These are phyloP conservation scores for Zaprionus davidi DNA, from an alignment of 1,140 invertebrate species.

Conservation along the genomic window DNA sequence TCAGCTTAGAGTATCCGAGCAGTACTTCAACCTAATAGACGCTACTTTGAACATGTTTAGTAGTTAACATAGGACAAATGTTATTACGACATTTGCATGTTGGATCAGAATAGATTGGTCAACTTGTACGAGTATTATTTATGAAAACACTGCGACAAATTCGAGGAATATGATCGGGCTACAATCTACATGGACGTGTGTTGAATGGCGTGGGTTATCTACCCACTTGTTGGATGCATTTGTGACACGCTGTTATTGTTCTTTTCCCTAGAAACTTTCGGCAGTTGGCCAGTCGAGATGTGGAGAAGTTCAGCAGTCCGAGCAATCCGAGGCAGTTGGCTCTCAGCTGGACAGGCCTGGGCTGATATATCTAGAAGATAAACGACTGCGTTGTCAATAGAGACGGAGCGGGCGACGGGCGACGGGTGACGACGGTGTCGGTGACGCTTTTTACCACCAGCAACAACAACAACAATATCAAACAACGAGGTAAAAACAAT, in stretches of 20 bases:
- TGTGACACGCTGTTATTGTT: constrained; percentile 45
- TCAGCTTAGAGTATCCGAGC: too few relatives aligned
- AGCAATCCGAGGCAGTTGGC: constrained; percentile 1
- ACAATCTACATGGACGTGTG: not conserved
- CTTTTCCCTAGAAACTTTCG: constrained; percentile 44
- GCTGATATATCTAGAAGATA: constrained; percentile 62
- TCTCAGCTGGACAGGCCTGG: constrained; percentile 47
- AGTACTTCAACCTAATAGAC: too few relatives aligned
- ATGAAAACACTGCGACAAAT: not conserved
- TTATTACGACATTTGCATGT: too few relatives aligned
- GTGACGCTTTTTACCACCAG: constrained; percentile 32
- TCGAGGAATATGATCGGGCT: not conserved
- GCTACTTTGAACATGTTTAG: too few relatives aligned
- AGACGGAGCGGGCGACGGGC: not conserved
- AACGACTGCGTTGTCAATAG: constrained; percentile 51
- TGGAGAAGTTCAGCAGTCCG: constrained; percentile 12
- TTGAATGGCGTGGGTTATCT: constrained; percentile 7
- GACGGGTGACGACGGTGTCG: constrained; percentile 26
- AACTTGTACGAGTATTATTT: not conserved
- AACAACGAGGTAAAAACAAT: constrained; percentile 16
- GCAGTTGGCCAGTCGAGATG: constrained; percentile 25
- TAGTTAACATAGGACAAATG: too few relatives aligned
- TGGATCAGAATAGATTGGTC: not conserved
- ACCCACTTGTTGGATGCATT: constrained; percentile 11
- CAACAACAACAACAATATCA: constrained; percentile 12